Evolutionary conservation across 2,113 vertebrate species (phyloP).

Genomic region (Junco hyemalis): DNA sequence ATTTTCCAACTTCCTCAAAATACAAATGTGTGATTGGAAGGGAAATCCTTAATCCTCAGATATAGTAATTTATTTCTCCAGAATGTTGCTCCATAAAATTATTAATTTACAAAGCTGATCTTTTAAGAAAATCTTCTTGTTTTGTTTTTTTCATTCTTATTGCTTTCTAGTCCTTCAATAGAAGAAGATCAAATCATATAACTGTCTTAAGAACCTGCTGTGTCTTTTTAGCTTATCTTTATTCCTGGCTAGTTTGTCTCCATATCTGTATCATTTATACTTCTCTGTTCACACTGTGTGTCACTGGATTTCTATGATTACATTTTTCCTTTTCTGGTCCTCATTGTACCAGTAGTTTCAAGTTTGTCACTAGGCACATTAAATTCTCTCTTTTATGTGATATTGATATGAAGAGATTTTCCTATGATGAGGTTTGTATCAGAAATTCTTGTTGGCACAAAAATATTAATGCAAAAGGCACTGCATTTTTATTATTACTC

Average conservation of each 20-base stretch:
- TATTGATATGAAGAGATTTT: background rate
- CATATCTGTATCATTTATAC: background rate
- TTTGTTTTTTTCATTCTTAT: background rate
- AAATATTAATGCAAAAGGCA: background rate
- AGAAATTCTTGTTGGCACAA: background rate
- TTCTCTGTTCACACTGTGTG: background rate
- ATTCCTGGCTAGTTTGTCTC: background rate
- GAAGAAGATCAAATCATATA: background rate
- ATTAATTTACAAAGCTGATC: background rate
- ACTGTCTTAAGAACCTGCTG: background rate
- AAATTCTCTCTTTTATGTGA: background rate
- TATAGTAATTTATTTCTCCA: background rate
- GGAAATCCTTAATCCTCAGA: background rate
- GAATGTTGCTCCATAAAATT: background rate
- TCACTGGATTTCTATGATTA: background rate
- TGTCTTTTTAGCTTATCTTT: background rate
- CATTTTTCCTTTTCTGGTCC: background rate
- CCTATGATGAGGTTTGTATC: background rate
- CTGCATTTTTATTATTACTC: background rate
- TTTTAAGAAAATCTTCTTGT: background rate
- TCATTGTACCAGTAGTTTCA: background rate
- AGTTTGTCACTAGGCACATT: background rate
- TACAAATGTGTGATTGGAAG: background rate
- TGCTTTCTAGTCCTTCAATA: background rate
- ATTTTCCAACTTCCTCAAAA: background rate